Base-by-base conservation (phyloP, 2,888 invertebrate genomes). In the Anticlea derivata region DNA sequence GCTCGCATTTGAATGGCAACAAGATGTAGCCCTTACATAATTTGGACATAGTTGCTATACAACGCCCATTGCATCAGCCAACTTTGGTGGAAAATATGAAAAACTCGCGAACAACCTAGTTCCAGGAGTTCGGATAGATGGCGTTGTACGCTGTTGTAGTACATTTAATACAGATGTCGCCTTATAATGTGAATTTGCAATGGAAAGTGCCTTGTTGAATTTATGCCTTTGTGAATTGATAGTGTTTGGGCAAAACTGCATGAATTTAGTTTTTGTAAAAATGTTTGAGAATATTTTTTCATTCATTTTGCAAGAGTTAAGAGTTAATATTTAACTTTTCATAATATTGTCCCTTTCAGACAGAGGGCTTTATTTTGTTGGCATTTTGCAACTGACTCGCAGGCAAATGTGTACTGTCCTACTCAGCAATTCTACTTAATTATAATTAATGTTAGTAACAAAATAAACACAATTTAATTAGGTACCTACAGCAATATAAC, bases 151-250 rank as follows among this genome's bases (percentile, higher is more conserved):
- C 11, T 5, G 40, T 44, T 41, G 17, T 2, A 5, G 1, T 38
- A 23, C 8, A 29, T 33, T 17, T 20, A 1, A 7, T 27, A 45
- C 11, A 61, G 60, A 58, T 61, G 60, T 51, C 60, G 44, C 55
- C 51, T 46, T 17, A 33, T 11, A 31, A 30, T 30, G 6, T 7
- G 6, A 50, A 45, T 55, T 53, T 44, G 50, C 39, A 47, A 50
- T 50, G 34, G 11, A 49, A 39, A 50, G 39, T 34, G 37, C 22
- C 33, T 50, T 12, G 31, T 45, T 47, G 44, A 23, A 12, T 12
- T 2, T 38, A 37, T 38, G 41, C 52, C 47, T 58, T 53, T 50
- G 41, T 43, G 40, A 50, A 40, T 44, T 51, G 17, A 30, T 34
- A 44, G 17, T 43, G 38, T 39, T 47, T 40, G 26, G 13, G 10